A percentile compares a stretch with the other conserved stretches of the same genome.
Evolutionary conservation across 2,888 invertebrate species (phyloP).

Genomic region (Proisotoma minuta): DNA sequence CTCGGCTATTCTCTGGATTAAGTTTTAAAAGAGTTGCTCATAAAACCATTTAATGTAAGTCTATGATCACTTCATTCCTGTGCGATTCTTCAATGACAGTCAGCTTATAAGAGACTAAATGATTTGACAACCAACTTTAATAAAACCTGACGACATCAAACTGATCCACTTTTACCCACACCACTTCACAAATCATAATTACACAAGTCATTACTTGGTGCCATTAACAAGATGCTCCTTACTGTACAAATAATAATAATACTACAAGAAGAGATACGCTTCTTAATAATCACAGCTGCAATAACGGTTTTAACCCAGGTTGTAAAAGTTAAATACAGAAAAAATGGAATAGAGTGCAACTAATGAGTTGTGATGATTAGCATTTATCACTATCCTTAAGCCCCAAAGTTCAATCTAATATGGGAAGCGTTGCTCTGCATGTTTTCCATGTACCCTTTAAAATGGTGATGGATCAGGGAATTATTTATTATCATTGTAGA

Average conservation of each 20-base stretch:
- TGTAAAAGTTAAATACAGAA: slow-evolving; percentile 4
- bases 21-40: slow-evolving; percentile 2
- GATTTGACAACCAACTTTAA: background rate
- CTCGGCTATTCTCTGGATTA: no score
- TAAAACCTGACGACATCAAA: background rate
- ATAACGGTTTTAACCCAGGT: background rate
- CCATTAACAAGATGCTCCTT: background rate
- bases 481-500: background rate
- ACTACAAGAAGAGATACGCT: background rate
- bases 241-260: background rate
- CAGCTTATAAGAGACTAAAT: no score
- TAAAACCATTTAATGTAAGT: no score
- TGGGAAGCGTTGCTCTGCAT: background rate
- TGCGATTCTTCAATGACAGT: background rate
- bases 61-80: background rate
- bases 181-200: background rate
- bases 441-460: no score
- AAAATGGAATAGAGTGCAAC: background rate
- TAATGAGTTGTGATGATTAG: slow-evolving; percentile 4
- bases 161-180: background rate
- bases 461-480: background rate
- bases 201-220: background rate
- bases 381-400: background rate
- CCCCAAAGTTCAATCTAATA: background rate
- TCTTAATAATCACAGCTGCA: background rate